Percentiles rank a stretch among this genome's conserved stretches.
These are phyloP conservation scores for human DNA, from an alignment of 2,113 vertebrate genomes.

Conservation along the genomic window GRCh38 chr11:9431001-9431500, in stretches of 20 bases:
- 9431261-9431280: neutral
- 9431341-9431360: neutral
- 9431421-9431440: neutral
- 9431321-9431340: neutral
- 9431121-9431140: neutral
- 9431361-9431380: neutral
- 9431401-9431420: neutral
- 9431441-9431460: neutral
- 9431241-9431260: neutral
- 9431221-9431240: neutral
- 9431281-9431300: neutral
- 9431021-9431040: neutral
- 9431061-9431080: neutral
- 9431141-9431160: neutral
- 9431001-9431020: slow-evolving; percentile 87
- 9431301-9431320: neutral
- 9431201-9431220: neutral
- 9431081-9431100: neutral
- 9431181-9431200: neutral
- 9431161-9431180: neutral
- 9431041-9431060: neutral
- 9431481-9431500: no score
- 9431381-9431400: neutral
- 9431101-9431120: neutral
- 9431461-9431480: no score